Evolutionary conservation across 2,113 vertebrate genomes (phyloP).

Genomic region (Alosa alosa): DNA sequence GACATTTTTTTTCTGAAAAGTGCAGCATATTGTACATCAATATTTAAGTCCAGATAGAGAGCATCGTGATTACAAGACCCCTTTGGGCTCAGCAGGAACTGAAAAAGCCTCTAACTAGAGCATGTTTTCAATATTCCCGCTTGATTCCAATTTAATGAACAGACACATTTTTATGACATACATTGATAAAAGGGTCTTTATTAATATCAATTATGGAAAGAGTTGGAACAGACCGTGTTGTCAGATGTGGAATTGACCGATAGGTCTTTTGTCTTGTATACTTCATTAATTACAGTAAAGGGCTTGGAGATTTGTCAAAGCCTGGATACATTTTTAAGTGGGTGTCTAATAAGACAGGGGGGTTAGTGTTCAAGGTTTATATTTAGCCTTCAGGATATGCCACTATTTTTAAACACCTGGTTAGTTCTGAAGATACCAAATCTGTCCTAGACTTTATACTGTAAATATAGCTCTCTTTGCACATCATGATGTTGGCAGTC

Average conservation of each 20-base stretch:
- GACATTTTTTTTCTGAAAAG: background rate
- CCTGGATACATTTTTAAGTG: background rate
- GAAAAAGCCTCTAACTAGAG: background rate
- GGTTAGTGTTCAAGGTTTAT: background rate
- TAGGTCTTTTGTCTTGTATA: background rate
- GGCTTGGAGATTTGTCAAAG: background rate
- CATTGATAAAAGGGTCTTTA: background rate
- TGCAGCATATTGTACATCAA: constrained; percentile 12
- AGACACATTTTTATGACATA: background rate
- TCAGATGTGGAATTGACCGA: background rate
- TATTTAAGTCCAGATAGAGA: background rate
- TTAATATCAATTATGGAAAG: constrained; percentile 15
- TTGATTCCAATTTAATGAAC: background rate
- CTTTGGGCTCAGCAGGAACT: background rate
- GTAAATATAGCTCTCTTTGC: background rate
- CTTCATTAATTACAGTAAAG: constrained; percentile 13
- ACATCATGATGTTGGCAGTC: background rate
- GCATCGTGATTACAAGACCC: background rate
- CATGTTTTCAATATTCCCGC: background rate
- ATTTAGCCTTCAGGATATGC: background rate
- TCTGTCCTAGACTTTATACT: background rate
- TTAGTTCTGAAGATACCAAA: background rate
- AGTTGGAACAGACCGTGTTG: constrained; percentile 12
- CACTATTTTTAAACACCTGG: background rate
- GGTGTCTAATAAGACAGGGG: background rate